Evolutionary conservation across 1,140 invertebrate genomes (phyloP).

Genomic region (Papilio dardanus): DNA sequence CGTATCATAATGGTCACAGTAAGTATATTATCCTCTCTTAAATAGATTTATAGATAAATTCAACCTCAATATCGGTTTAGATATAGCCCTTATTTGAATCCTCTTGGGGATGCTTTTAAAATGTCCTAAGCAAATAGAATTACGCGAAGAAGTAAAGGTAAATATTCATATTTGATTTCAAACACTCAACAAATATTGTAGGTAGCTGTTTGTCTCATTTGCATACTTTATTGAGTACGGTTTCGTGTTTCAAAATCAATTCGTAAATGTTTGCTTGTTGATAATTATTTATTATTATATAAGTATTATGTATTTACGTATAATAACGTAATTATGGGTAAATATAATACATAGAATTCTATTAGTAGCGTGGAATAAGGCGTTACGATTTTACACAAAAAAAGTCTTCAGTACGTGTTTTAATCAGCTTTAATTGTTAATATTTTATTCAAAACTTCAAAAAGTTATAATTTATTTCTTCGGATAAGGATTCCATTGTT

Average conservation of each 20-base stretch:
- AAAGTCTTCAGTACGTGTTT: too few species aligned
- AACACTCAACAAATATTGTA: background rate
- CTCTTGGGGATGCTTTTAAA: background rate
- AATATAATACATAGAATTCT: too few species aligned
- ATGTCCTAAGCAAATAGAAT: background rate
- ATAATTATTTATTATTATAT: too few species aligned
- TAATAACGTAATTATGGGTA: too few species aligned
- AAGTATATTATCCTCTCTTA: too few species aligned
- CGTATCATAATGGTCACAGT: too few species aligned
- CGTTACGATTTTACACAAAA: too few species aligned
- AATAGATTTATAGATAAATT: background rate
- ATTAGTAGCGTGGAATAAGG: too few species aligned
- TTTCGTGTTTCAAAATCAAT: background rate
- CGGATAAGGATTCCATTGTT: background rate
- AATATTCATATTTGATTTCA: background rate
- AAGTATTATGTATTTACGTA: too few species aligned
- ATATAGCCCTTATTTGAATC: background rate
- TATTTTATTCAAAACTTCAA: too few species aligned
- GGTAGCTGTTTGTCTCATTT: background rate
- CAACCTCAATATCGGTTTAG: background rate
- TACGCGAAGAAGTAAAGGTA: background rate
- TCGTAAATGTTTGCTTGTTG: too few species aligned
- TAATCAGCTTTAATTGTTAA: too few species aligned
- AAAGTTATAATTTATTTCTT: background rate
- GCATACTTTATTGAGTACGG: background rate